Conservation (phyloP, 2,888 invertebrate species). For the Rapana venosa region DNA sequence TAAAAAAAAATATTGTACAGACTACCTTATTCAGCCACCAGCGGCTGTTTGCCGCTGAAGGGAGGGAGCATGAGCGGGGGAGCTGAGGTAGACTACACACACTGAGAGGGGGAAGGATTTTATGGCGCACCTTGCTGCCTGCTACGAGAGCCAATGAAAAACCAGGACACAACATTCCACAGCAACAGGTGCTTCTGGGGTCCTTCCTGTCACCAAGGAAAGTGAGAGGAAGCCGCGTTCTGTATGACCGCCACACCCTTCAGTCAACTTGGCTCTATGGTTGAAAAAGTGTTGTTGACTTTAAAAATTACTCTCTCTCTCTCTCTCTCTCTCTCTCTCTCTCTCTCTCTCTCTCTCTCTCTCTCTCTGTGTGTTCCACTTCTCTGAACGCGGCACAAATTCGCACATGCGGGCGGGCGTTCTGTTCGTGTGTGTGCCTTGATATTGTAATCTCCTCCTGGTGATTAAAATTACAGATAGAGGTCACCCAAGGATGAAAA, state of each 20-base stretch:
- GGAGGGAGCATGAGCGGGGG: too few species aligned
- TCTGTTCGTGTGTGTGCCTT: neutral
- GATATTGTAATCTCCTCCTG: too few species aligned
- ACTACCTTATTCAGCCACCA: too few species aligned
- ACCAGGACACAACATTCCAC: neutral
- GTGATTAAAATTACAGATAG: neutral
- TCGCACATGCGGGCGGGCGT: neutral
- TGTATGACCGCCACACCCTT: neutral
- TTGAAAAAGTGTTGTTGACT: neutral
- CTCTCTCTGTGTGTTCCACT: slow-evolving; percentile 11
- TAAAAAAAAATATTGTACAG: too few species aligned
- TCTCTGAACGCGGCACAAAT: neutral
- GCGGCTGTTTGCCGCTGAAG: too few species aligned
- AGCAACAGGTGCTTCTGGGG: neutral
- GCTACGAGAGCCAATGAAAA: neutral
- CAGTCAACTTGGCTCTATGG: neutral
- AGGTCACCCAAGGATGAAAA: neutral
- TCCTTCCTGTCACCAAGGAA: neutral
- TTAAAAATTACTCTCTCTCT: neutral
- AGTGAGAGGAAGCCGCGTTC: neutral
- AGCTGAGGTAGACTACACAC: neutral
- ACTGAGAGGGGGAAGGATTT: neutral
- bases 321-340: neutral
- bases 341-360: neutral
- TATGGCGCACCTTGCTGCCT: slow-evolving; percentile 6